phyloP scores from a whole-genome alignment of 2,113 vertebrate species.

The Heptranchias perlo region DNA sequence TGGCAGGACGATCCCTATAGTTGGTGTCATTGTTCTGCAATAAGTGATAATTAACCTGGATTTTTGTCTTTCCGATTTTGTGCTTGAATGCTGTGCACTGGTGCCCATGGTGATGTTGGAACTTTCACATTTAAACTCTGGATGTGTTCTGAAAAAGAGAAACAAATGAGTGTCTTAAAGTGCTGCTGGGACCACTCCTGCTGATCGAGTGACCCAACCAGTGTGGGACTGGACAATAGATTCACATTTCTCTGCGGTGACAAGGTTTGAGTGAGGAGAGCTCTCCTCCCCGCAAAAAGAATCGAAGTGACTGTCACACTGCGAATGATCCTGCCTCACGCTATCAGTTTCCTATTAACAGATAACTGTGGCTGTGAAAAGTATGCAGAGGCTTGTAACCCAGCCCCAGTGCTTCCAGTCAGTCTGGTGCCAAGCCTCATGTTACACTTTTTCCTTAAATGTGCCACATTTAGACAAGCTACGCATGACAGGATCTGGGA shows the following conservation, averaged over 20 bases:
- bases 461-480: constrained; percentile 71
- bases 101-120: neutral
- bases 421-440: constrained; percentile 81
- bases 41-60: neutral
- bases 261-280: neutral
- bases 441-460: constrained; percentile 73
- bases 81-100: neutral
- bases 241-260: neutral
- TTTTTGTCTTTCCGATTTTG: neutral
- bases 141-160: neutral
- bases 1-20: neutral
- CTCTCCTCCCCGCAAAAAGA: neutral
- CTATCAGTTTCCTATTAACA: constrained; percentile 56
- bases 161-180: neutral
- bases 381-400: constrained; percentile 62
- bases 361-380: constrained; percentile 51
- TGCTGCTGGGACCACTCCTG: neutral
- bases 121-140: neutral
- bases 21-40: neutral
- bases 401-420: constrained; percentile 65
- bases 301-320: constrained; percentile 9
- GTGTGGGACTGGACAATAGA: neutral
- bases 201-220: neutral
- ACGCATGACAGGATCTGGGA: neutral
- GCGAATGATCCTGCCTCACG: constrained; percentile 25